Conservation (phyloP, 1,140 invertebrate species). For the Atta colombica region DNA sequence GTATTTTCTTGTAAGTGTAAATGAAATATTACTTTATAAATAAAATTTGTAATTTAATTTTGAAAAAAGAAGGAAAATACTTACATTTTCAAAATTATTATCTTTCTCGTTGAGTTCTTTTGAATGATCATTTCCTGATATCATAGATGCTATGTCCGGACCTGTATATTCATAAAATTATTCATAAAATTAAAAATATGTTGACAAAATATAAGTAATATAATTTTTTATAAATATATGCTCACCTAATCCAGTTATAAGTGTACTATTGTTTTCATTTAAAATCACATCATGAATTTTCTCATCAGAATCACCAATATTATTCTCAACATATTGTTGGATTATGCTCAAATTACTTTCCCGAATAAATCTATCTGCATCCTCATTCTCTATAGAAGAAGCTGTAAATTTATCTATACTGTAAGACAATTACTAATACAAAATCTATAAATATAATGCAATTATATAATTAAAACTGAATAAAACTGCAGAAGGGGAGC, state of each 20-base stretch:
- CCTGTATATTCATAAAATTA: slow-evolving; percentile 72
- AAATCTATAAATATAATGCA: background rate
- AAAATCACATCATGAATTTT: slow-evolving; percentile 15
- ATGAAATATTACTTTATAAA: background rate
- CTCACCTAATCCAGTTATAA: slow-evolving; percentile 77
- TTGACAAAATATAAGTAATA: slow-evolving; percentile 14
- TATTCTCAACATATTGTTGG: slow-evolving; percentile 82
- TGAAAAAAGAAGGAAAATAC: slow-evolving; percentile 1
- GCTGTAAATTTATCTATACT: slow-evolving; percentile 13
- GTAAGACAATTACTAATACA: background rate
- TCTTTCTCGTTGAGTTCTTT: slow-evolving; percentile 69
- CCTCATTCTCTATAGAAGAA: slow-evolving; percentile 77
- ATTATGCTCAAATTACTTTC: slow-evolving; percentile 88
- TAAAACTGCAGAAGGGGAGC: too few species aligned
- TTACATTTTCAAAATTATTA: slow-evolving; percentile 80
- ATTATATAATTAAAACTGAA: background rate
- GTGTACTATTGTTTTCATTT: slow-evolving; percentile 41
- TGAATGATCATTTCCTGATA: slow-evolving; percentile 70
- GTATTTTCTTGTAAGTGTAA: background rate
- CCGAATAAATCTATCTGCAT: slow-evolving; percentile 87
- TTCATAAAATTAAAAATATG: slow-evolving; percentile 34
- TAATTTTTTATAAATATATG: slow-evolving; percentile 11
- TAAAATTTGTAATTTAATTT: background rate
- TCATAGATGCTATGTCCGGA: slow-evolving; percentile 85
- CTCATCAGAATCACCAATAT: slow-evolving; percentile 71